Percentiles rank a stretch among this genome's conserved stretches.
phyloP scores from a whole-genome alignment of 2,888 invertebrate genomes.

The Meiosimyza platycephala region DNA sequence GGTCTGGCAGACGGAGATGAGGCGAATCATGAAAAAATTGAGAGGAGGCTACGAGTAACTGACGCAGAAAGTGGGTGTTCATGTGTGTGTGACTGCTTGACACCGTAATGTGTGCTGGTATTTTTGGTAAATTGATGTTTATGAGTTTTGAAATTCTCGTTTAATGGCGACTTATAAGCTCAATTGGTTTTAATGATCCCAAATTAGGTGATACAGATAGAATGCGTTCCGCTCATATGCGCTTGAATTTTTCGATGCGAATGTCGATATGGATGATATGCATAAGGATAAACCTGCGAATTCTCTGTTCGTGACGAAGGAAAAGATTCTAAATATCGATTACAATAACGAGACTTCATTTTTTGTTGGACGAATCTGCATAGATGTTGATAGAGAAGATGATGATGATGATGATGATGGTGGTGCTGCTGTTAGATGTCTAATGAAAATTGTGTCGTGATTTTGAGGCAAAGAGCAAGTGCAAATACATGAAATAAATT shows the following conservation, averaged over 20 bases:
- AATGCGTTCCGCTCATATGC: slow-evolving; percentile 39
- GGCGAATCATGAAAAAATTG: slow-evolving; percentile 11
- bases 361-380: too few relatives aligned
- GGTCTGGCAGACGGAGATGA: slow-evolving; percentile 4
- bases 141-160: slow-evolving; percentile 37
- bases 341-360: background rate
- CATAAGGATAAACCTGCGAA: background rate
- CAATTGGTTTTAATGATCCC: slow-evolving; percentile 40
- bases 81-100: background rate
- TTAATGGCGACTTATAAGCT: slow-evolving; percentile 41
- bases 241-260: slow-evolving; percentile 4
- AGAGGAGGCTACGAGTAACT: background rate
- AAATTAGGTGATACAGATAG: slow-evolving; percentile 40
- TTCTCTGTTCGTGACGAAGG: slow-evolving; percentile 17
- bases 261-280: background rate
- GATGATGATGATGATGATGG: background rate
- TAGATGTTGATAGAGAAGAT: background rate
- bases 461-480: too few relatives aligned
- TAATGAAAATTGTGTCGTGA: too few relatives aligned
- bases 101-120: background rate
- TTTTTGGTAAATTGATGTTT: slow-evolving; percentile 35
- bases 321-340: slow-evolving; percentile 6
- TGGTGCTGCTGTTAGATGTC: background rate
- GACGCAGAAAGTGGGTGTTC: too few relatives aligned
- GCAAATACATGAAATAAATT: too few relatives aligned